phyloP scores from a whole-genome alignment of 1,140 invertebrate species.

The Phenacoccus solenopsis region DNA sequence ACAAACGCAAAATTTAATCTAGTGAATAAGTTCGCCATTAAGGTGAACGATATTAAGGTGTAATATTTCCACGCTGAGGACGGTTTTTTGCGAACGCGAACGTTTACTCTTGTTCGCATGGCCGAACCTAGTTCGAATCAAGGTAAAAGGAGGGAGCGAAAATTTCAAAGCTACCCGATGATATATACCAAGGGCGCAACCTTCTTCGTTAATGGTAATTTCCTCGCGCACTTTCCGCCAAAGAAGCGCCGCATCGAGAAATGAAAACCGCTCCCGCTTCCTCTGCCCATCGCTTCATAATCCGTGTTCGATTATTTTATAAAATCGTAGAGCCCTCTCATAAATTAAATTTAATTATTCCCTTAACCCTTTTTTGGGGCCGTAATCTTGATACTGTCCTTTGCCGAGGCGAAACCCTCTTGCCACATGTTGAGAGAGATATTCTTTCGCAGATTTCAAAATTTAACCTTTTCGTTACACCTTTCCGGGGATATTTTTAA shows the following conservation, averaged over 20 bases:
- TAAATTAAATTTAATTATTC: conserved; percentile 4
- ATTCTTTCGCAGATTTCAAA: neutral
- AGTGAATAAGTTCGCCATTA: neutral
- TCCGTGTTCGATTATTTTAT: neutral
- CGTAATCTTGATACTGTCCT: neutral
- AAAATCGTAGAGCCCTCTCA: neutral
- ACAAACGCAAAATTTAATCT: conserved; percentile 3
- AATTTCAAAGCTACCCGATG: neutral
- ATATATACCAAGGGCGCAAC: conserved; percentile 1
- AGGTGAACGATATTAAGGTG: neutral
- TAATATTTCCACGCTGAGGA: neutral
- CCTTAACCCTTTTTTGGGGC: neutral
- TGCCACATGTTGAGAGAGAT: neutral
- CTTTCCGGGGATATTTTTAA: neutral
- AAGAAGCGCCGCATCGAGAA: neutral
- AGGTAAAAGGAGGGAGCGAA: neutral
- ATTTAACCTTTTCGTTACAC: neutral
- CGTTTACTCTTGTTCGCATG: neutral
- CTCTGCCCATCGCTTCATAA: neutral
- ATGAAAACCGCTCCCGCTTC: neutral
- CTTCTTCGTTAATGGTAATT: neutral
- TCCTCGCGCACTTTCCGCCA: neutral
- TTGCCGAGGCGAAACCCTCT: neutral
- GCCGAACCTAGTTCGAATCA: neutral
- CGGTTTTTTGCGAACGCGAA: neutral